Conservation (phyloP, 2,888 invertebrate genomes). For the Metallyticus violacea region DNA sequence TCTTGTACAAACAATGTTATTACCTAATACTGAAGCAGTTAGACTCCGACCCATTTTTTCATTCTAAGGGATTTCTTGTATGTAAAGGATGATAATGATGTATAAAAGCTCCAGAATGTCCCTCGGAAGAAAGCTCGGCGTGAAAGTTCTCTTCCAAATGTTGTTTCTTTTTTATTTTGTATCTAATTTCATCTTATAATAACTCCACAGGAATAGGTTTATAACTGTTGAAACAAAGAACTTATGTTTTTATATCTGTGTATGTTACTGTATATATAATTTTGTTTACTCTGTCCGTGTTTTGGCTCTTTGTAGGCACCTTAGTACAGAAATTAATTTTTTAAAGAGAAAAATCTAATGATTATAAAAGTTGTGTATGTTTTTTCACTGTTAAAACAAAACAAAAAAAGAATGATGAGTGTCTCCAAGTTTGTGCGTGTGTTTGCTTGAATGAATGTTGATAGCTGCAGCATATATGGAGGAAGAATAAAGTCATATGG, state of each 20-base stretch:
- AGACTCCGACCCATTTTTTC: constrained; percentile 20
- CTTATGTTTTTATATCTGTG: constrained; percentile 11
- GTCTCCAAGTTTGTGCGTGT: neutral
- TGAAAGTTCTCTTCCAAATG: neutral
- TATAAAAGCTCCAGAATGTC: constrained; percentile 18
- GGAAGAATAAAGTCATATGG: neutral
- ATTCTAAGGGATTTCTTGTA: constrained; percentile 25
- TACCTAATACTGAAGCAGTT: constrained; percentile 16
- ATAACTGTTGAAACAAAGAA: neutral
- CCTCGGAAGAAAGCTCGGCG: constrained; percentile 16
- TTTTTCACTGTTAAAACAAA: constrained; percentile 3
- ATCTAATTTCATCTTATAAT: constrained; percentile 36
- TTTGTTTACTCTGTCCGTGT: constrained; percentile 2
- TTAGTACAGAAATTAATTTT: neutral
- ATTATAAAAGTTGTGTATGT: neutral
- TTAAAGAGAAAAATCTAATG: neutral
- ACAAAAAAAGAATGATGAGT: neutral
- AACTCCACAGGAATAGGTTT: constrained; percentile 58
- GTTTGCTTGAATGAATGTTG: neutral
- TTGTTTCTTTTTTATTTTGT: neutral
- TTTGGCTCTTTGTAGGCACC: constrained; percentile 9
- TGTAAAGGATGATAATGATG: constrained; percentile 16
- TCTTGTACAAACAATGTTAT: constrained; percentile 46
- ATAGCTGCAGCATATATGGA: neutral
- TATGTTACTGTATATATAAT: constrained; percentile 10